Base-by-base conservation (phyloP, 2,888 invertebrate genomes). In the Pristionchus mayeri region DNA sequence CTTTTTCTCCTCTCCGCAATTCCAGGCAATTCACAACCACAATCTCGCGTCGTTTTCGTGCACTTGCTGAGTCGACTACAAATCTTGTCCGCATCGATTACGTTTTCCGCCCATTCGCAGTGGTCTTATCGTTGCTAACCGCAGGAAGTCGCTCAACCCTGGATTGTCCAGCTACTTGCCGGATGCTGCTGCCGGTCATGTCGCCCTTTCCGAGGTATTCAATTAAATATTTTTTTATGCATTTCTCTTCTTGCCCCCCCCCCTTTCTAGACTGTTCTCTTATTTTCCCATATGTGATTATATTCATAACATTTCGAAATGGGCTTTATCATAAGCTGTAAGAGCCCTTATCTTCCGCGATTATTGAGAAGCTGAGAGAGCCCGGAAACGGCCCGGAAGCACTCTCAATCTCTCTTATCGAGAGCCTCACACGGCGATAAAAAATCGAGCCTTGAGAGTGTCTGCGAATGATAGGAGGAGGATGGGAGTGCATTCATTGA, bases 91-190 rank as follows among this genome's bases (percentile, higher is more conserved):
- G 16, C 30, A 57, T 24, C 44, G 44, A 44, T 57, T 16, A 9
- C 27, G 18, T 76, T 76, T 48, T 44, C 44, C 24, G 76, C 18
- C 37, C 27, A 27, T 44, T 44, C 21, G 27, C 37, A 4, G 1
- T 27, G n/a, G 11, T 76, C 27, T 21, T n/a, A 11, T 0, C 30
- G 21, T 52, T n/a, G 78, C 78, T 50, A 78, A 50, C 50, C 40
- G n/a, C 78, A 78, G 71, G 71, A 71, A 71, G 13, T 67, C 34
- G 21, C 34, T 63, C 63, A 63, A 71, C 50, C 48, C 52, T 78
- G 78, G 78, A 78, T 34, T 44, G 13, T 52, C n/a, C 52, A 27
- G 24, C 52, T 40, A 71, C 71, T 37, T 9, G 44, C 78, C 40
- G 44, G n/a, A 37, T 21, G 40, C 40, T 71, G 40, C 40, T 71